Evolutionary conservation across 2,797 vertebrate genomes (phyloP).

Genomic region (Halcyon chelicuti): DNA sequence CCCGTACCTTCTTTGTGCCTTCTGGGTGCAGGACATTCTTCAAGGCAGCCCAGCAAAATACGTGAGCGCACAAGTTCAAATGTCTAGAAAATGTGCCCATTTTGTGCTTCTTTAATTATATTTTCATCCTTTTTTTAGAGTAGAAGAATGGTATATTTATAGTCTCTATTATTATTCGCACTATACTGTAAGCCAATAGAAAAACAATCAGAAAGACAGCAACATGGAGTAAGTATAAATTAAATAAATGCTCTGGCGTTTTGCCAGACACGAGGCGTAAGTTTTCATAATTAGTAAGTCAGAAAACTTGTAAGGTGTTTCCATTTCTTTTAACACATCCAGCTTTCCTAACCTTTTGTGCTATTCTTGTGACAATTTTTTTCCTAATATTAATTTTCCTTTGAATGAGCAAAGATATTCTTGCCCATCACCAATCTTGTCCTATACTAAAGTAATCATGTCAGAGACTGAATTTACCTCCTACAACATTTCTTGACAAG

Average conservation of each 20-base stretch:
- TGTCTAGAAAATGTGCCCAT: background rate
- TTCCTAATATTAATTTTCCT: background rate
- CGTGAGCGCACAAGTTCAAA: background rate
- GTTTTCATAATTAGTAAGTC: background rate
- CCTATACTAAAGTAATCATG: background rate
- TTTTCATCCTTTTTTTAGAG: background rate
- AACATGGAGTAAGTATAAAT: background rate
- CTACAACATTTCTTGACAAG: background rate
- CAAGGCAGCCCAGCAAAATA: background rate
- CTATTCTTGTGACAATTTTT: background rate
- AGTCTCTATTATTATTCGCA: background rate
- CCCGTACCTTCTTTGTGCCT: background rate
- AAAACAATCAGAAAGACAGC: background rate
- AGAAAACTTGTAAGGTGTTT: background rate
- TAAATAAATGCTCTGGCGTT: background rate
- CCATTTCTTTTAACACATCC: background rate
- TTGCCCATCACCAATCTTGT: background rate
- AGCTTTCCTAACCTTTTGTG: background rate
- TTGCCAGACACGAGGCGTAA: background rate
- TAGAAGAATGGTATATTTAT: background rate
- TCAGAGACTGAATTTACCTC: background rate
- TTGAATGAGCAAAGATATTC: background rate
- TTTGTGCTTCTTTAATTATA: background rate
- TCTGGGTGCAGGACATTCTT: background rate
- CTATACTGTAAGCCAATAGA: background rate